Percentiles rank a stretch among this genome's conserved stretches.
Evolutionary conservation across 2,797 vertebrate species (phyloP).

Genomic region (Schizothorax lantsangensis): DNA sequence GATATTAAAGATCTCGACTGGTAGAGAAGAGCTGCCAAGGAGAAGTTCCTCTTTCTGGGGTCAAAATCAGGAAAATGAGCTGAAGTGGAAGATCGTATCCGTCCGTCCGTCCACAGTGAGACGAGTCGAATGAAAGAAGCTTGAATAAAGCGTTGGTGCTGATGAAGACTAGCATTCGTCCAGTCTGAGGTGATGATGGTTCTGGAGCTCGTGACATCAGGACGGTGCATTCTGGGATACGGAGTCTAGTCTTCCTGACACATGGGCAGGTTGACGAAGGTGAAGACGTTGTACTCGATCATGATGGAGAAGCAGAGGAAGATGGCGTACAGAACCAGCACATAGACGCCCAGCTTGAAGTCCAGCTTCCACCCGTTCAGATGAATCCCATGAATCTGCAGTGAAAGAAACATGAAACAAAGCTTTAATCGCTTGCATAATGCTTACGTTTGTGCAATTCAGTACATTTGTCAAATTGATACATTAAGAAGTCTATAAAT

Average conservation of each 20-base stretch:
- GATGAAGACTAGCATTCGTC: slow-evolving; percentile 22
- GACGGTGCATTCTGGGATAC: slow-evolving; percentile 14
- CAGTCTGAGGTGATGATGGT: slow-evolving; percentile 60
- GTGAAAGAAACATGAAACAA: background rate
- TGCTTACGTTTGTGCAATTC: background rate
- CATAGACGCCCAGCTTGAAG: slow-evolving; percentile 83
- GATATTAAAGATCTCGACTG: slow-evolving; percentile 55
- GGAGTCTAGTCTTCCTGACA: slow-evolving; percentile 81
- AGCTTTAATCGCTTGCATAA: background rate
- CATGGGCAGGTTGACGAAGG: slow-evolving; percentile 90
- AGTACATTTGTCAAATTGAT: too few species aligned
- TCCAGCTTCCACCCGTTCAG: slow-evolving; percentile 88
- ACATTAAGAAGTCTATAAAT: too few species aligned
- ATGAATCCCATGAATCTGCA: slow-evolving; percentile 85
- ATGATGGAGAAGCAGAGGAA: slow-evolving; percentile 89
- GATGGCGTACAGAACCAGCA: slow-evolving; percentile 83
- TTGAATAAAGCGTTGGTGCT: background rate
- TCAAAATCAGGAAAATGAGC: background rate
- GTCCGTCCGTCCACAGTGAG: slow-evolving; percentile 15
- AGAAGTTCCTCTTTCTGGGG: slow-evolving; percentile 67
- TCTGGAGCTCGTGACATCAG: slow-evolving; percentile 64
- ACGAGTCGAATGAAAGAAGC: background rate
- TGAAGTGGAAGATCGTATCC: background rate
- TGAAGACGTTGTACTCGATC: slow-evolving; percentile 91
- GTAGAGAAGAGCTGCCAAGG: slow-evolving; percentile 73